Evolutionary conservation across 2,797 vertebrate genomes (phyloP).

Genomic region (Carduelis carduelis): DNA sequence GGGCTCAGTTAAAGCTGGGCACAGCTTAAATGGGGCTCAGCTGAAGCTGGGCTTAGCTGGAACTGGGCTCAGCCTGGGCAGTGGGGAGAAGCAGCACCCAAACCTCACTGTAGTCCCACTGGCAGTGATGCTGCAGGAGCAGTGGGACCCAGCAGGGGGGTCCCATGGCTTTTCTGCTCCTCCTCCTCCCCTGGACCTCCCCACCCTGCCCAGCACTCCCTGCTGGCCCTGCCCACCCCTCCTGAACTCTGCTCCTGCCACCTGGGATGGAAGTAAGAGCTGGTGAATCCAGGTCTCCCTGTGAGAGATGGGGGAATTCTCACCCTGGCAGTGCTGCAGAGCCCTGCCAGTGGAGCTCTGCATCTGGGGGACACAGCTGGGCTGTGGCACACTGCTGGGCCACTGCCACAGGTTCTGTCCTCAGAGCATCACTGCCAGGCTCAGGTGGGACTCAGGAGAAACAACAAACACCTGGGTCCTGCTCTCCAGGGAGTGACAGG

Average conservation of each 20-base stretch:
- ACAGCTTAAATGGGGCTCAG: neutral
- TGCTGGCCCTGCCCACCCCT: neutral
- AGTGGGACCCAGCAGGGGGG: neutral
- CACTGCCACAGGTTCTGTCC: neutral
- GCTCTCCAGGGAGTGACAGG: neutral
- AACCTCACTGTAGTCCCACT: neutral
- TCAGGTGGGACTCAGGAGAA: neutral
- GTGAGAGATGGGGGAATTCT: neutral
- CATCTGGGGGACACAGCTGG: neutral
- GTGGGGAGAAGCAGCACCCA: neutral
- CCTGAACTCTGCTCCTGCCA: neutral
- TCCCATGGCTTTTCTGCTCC: neutral
- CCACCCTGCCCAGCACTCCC: neutral
- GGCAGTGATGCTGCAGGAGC: neutral
- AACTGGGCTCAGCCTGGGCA: neutral
- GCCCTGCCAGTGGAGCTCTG: fast-evolving
- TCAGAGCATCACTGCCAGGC: neutral
- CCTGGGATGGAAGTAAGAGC: neutral
- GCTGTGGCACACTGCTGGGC: neutral
- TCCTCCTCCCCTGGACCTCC: neutral
- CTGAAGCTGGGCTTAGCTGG: neutral
- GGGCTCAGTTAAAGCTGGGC: neutral
- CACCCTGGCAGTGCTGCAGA: neutral
- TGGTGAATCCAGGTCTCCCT: neutral
- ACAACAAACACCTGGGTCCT: neutral